phyloP scores from a whole-genome alignment of 1,140 invertebrate genomes.

The Limonius californicus region DNA sequence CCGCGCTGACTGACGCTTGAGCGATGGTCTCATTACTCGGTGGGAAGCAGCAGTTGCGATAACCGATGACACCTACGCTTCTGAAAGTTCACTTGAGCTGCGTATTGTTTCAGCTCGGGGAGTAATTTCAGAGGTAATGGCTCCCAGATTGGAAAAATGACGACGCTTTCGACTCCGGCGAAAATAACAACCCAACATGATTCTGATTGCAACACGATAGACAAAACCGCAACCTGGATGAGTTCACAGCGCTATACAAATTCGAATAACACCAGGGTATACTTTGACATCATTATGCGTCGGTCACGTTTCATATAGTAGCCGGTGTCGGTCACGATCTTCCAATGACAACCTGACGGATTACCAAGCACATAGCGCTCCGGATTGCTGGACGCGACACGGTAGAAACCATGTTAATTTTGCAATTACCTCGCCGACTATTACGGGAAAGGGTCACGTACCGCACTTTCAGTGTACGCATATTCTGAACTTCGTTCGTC shows the following conservation, averaged over 20 bases:
- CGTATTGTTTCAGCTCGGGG: slow-evolving; percentile 3
- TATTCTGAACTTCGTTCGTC: slow-evolving; percentile 33
- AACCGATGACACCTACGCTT: slow-evolving; percentile 23
- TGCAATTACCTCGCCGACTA: slow-evolving; percentile 37
- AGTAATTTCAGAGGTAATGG: not conserved
- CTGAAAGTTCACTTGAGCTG: slow-evolving; percentile 3
- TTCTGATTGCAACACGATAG: slow-evolving; percentile 26
- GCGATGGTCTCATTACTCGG: slow-evolving; percentile 29
- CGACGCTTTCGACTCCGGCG: slow-evolving; percentile 11
- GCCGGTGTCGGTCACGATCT: slow-evolving; percentile 42
- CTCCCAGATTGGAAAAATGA: not conserved
- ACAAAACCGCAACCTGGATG: slow-evolving; percentile 34
- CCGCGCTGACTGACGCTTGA: slow-evolving; percentile 24
- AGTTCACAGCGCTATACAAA: slow-evolving; percentile 35
- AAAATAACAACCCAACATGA: not conserved
- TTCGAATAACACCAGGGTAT: slow-evolving; percentile 35
- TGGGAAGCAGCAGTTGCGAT: slow-evolving; percentile 26
- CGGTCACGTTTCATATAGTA: slow-evolving; percentile 45
- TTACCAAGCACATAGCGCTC: slow-evolving; percentile 20
- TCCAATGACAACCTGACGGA: slow-evolving; percentile 38
- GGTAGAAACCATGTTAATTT: slow-evolving; percentile 35
- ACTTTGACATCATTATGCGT: slow-evolving; percentile 43
- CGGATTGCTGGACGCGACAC: slow-evolving; percentile 11
- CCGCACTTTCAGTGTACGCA: not conserved
- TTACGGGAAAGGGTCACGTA: slow-evolving; percentile 37